Evolutionary conservation across 2,888 invertebrate genomes (phyloP), one percentile per base, ranked within the genome.

Genomic region (Dusona sp.): DNA sequence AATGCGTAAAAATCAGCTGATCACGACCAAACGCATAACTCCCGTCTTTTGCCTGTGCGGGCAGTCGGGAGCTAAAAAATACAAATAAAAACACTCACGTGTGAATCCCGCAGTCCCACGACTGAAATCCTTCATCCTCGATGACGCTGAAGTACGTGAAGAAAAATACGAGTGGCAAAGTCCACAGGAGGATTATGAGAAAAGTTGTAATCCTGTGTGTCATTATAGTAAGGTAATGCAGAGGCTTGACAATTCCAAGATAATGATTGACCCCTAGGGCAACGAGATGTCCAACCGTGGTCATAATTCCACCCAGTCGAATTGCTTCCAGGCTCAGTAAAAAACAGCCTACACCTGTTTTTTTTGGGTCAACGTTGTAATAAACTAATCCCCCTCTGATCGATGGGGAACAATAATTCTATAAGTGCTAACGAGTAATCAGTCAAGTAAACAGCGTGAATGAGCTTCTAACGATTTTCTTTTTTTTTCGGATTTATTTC

Each of bases 251-350:
- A 83, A 96, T 96, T 25, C 97, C 96, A 61, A 96, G 94, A 93
- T 96, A 97, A 92, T 97, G 97, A 93, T 96, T 96, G 82, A 96
- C 93, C 45, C 96, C 96, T 42, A 97, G 93, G 0, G 96, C 95
- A 54, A 96, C 93, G 3, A 97, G 94, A 90, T 97, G 96, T 65
- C 95, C 94, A 16, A 96, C 96, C 0, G 96, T 96, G 25, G 96
- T 95, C 65, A 96, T 95, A 80, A 96, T 95, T 3, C 96, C 96
- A 25, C 96, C 96, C 80, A 96, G 93, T 83, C 96, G 93, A 82
- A 95, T 91, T 42, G 94, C 94, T 90, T 95, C 95, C n/a, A 95
- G 87, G 22, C 91, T 90, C 77, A 94, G 84, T 51, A 88, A 74
- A 67, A 90, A 90, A 85, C 94, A 94, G 42, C 86, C 83, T 7